Evolutionary conservation across 2,797 vertebrate species (phyloP).

Genomic region (Pangasius larnaudii): DNA sequence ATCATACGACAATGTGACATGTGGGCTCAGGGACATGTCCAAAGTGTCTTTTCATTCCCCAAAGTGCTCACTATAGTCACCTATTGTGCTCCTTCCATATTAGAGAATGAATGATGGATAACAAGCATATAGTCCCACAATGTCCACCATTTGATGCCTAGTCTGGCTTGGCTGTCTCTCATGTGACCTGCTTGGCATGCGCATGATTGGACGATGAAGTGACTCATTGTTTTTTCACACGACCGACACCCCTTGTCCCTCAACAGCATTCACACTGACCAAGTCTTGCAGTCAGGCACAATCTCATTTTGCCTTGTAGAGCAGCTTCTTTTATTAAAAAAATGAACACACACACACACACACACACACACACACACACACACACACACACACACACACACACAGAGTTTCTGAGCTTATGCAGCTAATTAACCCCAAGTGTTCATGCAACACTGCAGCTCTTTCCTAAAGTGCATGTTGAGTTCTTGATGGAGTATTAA

Average conservation of each 20-base stretch:
- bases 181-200: conserved; percentile 48
- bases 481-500: background rate
- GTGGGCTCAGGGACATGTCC: conserved; percentile 23
- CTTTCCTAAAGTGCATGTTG: conserved; percentile 10
- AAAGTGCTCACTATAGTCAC: conserved; percentile 32
- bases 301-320: conserved; percentile 34
- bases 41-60: conserved; percentile 22
- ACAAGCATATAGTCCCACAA: conserved; percentile 33
- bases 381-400: conserved; percentile 13
- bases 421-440: background rate
- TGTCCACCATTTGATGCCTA: conserved; percentile 34
- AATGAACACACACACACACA: conserved; percentile 8
- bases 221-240: conserved; percentile 41
- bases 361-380: conserved; percentile 11
- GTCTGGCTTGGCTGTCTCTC: conserved; percentile 30
- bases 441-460: conserved; percentile 1
- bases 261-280: conserved; percentile 9
- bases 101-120: conserved; percentile 36
- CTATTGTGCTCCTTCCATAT: conserved; percentile 40
- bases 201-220: conserved; percentile 47
- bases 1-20: conserved; percentile 36
- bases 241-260: background rate
- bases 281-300: conserved; percentile 1
- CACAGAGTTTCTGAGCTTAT: background rate
- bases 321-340: conserved; percentile 29